A percentile compares a stretch with the other conserved stretches of the same genome.
Conservation (phyloP, 2,888 invertebrate genomes). For the Yponomeuta cagnagella region DNA sequence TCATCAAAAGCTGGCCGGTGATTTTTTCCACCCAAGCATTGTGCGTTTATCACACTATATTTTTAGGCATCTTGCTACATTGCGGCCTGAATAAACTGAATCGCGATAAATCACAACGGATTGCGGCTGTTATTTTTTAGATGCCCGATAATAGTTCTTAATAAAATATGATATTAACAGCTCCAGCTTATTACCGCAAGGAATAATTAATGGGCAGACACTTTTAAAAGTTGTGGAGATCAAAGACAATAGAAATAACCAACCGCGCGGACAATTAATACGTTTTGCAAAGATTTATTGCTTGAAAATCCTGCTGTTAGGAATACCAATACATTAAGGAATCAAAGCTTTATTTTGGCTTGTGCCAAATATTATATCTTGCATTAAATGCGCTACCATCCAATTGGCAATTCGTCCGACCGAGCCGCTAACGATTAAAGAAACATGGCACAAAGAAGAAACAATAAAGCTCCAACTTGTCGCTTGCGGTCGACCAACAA, state of each 20-base stretch:
- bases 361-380: background rate
- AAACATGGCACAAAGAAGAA: background rate
- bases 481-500: conserved; percentile 1
- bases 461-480: background rate
- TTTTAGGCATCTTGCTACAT: conserved; percentile 32
- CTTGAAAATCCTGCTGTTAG: background rate
- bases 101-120: conserved; percentile 42
- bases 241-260: conserved; percentile 42
- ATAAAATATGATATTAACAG: conserved; percentile 51
- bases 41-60: conserved; percentile 36
- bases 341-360: too few species aligned
- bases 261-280: background rate
- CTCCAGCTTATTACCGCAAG: conserved; percentile 46
- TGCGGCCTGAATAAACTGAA: conserved; percentile 31
- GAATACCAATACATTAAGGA: background rate
- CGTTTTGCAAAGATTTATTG: background rate
- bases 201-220: conserved; percentile 44
- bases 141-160: conserved; percentile 46
- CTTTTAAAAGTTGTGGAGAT: conserved; percentile 45
- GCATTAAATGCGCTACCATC: too few species aligned
- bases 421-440: background rate
- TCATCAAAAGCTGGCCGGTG: conserved; percentile 30
- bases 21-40: conserved; percentile 30
- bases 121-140: conserved; percentile 46
- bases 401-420: too few species aligned